Evolutionary conservation across 2,113 vertebrate species (phyloP).

Genomic region (Steatornis caripensis): DNA sequence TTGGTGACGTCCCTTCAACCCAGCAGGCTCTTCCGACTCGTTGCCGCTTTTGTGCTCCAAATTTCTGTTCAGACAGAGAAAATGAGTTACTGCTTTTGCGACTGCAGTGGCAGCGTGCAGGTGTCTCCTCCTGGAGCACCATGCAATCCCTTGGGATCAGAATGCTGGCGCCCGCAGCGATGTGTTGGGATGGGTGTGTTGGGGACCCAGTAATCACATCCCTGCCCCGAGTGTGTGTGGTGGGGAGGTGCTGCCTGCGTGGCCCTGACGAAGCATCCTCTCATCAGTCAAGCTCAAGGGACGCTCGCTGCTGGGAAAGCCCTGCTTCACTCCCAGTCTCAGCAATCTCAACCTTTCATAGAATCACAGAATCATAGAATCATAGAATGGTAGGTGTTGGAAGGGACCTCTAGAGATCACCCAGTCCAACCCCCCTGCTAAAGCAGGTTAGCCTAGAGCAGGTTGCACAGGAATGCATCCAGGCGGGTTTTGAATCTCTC

Average conservation of each 20-base stretch:
- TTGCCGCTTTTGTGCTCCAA: not conserved
- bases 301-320: not conserved
- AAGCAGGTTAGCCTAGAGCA: not conserved
- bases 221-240: not conserved
- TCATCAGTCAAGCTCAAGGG: not conserved
- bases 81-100: not conserved
- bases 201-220: not conserved
- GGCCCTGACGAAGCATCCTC: not conserved
- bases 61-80: not conserved
- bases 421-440: not conserved
- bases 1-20: not conserved
- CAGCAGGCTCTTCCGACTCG: not conserved
- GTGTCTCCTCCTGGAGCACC: not conserved
- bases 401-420: not conserved
- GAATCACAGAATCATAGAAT: too few relatives aligned
- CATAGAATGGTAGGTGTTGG: not conserved
- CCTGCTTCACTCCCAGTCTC: not conserved
- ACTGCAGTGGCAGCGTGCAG: not conserved
- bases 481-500: not conserved
- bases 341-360: too few relatives aligned
- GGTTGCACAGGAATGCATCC: not conserved
- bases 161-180: rapidly evolving
- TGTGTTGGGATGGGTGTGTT: not conserved
- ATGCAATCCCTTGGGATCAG: not conserved
- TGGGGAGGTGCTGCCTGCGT: not conserved